Evolutionary conservation across 2,888 invertebrate species (phyloP), one percentile per base, ranked within the genome.

Genomic region (Nomada ferruginata): DNA sequence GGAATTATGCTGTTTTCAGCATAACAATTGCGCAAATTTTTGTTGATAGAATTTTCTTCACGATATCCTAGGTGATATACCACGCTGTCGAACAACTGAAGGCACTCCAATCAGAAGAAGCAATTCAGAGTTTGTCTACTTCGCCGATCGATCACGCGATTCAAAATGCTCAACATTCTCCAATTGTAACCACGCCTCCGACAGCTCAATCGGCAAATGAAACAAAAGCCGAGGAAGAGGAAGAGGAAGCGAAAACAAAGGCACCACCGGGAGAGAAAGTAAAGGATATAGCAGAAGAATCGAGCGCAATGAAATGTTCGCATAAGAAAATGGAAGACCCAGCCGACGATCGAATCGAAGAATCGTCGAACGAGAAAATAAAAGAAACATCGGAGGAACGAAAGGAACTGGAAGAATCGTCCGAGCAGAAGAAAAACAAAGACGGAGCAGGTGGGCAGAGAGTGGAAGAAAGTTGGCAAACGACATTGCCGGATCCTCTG

Each of bases 1-100:
- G 44, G 44, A 44, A 44, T 5, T 44, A 10, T 11, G 13, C 10
- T 44, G 11, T 11, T 13, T 44, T 11, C 26, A 3, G 0, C 2
- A 15, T 18, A 18, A 42, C 29, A 26, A 15, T 47, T 26, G 26
- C 18, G 4, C 47, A n/a, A 44, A 47, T 13, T 47, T 47, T 47
- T 47, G 47, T 47, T 15, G 7, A 50, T 29, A 23, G 18, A n/a
- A 3, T 50, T 23, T 13, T 4, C 2, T 15, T 44, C 55, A 1
- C 29, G 50, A 2, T 5, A 0, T 0, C 18, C 20, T 65, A 93
- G 93, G 93, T 93, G 36, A 92, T 92, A 78, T 92, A 92, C 74
- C 90, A 93, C 76, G 88, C 92, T 0, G 92, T 92, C 11, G 92
- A 92, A 2, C 93, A 93, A 76, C 59, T 93, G 69, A 92, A 91